A percentile compares a stretch with the other conserved stretches of the same genome.
Evolutionary conservation across 2,113 vertebrate genomes (phyloP).

Genomic region (Gambusia affinis): DNA sequence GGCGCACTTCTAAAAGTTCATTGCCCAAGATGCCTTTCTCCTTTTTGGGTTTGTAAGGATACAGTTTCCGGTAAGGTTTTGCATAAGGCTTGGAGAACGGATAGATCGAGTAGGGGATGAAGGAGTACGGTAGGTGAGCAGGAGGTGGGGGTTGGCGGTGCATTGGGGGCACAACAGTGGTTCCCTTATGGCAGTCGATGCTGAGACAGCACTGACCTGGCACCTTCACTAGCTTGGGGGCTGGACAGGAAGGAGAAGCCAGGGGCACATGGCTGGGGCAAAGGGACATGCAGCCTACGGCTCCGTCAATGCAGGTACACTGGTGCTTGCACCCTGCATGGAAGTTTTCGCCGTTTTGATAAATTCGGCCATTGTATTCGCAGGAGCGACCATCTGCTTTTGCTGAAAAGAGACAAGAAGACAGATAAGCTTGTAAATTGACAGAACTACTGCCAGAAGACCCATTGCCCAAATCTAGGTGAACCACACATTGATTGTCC

Average conservation of each 20-base stretch:
- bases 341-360: conserved; percentile 85
- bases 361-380: conserved; percentile 83
- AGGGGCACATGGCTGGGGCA: conserved; percentile 81
- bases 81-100: conserved; percentile 64
- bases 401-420: conserved; percentile 59
- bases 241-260: conserved; percentile 75
- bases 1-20: conserved; percentile 69
- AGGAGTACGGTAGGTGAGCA: conserved; percentile 60
- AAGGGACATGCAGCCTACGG: conserved; percentile 83
- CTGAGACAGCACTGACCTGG: conserved; percentile 84
- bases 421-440: neutral
- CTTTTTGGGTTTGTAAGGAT: conserved; percentile 65
- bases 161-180: conserved; percentile 44
- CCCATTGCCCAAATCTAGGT: neutral
- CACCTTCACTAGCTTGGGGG: conserved; percentile 79
- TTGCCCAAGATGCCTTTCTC: conserved; percentile 72
- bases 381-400: conserved; percentile 85
- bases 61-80: conserved; percentile 60
- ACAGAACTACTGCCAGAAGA: neutral
- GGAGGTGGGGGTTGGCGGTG: conserved; percentile 55
- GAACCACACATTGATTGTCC: neutral
- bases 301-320: conserved; percentile 86
- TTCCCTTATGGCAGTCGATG: conserved; percentile 75
- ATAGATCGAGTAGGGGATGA: conserved; percentile 67
- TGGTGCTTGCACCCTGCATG: conserved; percentile 84